Percentiles rank a stretch among this genome's conserved stretches.
Conservation (phyloP, 2,113 vertebrate species). For the Todiramphus saurophagus region DNA sequence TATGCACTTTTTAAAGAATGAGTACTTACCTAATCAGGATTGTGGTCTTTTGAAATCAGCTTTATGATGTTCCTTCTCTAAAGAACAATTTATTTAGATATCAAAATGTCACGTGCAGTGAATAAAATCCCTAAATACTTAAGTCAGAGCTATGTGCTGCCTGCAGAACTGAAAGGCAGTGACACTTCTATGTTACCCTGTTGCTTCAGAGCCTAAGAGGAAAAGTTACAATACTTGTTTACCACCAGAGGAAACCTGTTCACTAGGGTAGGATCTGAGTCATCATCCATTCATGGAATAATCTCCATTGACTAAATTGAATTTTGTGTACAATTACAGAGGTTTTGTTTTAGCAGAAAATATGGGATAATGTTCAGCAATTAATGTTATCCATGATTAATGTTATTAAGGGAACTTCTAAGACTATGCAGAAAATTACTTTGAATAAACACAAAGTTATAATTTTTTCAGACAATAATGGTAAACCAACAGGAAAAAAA, state of each 20-base stretch:
- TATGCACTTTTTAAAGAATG: conserved; percentile 24
- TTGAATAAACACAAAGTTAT: background rate
- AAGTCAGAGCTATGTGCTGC: background rate
- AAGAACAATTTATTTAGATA: conserved; percentile 56
- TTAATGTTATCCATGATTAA: background rate
- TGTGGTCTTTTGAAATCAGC: conserved; percentile 14
- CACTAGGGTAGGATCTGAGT: background rate
- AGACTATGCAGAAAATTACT: background rate
- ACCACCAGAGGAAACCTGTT: background rate
- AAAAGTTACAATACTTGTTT: background rate
- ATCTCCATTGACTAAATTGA: background rate
- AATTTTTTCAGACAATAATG: background rate
- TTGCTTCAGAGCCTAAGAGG: background rate
- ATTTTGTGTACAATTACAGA: background rate
- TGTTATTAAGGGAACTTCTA: background rate
- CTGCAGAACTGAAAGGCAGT: background rate
- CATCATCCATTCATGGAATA: background rate
- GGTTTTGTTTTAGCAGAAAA: background rate
- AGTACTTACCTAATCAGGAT: conserved; percentile 32
- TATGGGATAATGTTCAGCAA: background rate
- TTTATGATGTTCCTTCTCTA: conserved; percentile 45
- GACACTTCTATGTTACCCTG: background rate
- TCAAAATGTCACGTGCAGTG: conserved; percentile 47
- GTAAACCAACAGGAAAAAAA: background rate
- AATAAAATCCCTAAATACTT: conserved; percentile 39